Evolutionary conservation across 2,113 vertebrate genomes (phyloP).

Genomic region (Hyla sarda): DNA sequence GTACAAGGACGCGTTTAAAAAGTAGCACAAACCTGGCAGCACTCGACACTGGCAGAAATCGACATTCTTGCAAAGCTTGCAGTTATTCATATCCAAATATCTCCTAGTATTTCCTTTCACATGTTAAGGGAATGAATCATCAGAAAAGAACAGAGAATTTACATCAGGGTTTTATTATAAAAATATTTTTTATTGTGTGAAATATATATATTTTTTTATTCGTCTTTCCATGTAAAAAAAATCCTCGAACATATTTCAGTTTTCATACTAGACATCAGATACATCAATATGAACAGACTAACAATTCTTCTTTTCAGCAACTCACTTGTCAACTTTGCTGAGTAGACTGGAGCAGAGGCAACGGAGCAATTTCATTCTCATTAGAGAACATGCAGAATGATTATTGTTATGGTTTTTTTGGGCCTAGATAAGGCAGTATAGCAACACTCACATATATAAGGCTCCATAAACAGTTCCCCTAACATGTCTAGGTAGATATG

Average conservation of each 20-base stretch:
- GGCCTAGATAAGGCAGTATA: too few relatives aligned
- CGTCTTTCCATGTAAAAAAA: background rate
- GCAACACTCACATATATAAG: too few relatives aligned
- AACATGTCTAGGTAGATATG: too few relatives aligned
- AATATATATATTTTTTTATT: too few relatives aligned
- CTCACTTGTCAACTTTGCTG: background rate
- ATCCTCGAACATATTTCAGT: background rate
- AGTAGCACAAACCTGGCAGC: background rate
- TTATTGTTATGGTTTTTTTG: too few relatives aligned
- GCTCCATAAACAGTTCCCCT: too few relatives aligned
- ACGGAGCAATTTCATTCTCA: background rate
- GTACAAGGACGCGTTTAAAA: slow-evolving; percentile 11
- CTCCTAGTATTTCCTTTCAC: background rate
- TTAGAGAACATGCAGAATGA: background rate
- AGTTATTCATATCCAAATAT: slow-evolving; percentile 31
- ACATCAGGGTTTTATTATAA: background rate
- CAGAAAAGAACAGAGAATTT: too few relatives aligned
- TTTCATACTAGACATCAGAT: background rate
- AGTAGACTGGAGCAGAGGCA: background rate
- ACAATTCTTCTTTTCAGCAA: background rate
- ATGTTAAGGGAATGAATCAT: background rate
- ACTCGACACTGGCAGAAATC: slow-evolving; percentile 25
- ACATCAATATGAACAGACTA: background rate
- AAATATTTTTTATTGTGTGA: background rate
- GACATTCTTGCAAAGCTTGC: slow-evolving; percentile 17